A percentile compares a stretch with the other conserved stretches of the same genome.
phyloP scores from a whole-genome alignment of 2,888 invertebrate species.

The Hedychridium roseum region DNA sequence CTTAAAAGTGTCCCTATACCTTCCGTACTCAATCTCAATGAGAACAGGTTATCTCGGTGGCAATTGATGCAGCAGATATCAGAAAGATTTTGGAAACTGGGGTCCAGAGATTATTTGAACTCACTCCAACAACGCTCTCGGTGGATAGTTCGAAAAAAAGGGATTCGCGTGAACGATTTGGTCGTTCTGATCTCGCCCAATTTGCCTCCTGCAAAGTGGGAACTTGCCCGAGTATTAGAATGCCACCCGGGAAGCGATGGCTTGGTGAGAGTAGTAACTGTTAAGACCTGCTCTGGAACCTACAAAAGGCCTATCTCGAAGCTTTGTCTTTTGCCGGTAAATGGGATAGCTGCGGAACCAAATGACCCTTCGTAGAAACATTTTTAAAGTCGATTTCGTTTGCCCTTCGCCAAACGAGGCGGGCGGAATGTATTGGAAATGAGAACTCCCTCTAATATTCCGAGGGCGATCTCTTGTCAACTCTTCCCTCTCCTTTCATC shows the following conservation, averaged over 20 bases:
- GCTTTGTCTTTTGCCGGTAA: not conserved
- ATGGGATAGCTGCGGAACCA: not conserved
- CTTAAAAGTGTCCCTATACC: not conserved
- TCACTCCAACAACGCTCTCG: not conserved
- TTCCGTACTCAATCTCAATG: not conserved
- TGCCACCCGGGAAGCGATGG: not conserved
- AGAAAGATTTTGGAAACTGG: not conserved
- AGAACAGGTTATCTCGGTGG: not conserved
- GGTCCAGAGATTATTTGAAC: not conserved
- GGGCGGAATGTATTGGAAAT: not conserved
- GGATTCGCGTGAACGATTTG: not conserved
- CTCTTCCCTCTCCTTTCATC: too few relatives aligned
- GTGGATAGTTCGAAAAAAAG: not conserved
- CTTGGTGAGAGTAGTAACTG: too few relatives aligned
- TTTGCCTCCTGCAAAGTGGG: too few relatives aligned
- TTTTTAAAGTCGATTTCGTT: not conserved
- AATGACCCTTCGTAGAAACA: not conserved
- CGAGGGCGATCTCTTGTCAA: too few relatives aligned
- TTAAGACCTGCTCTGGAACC: not conserved
- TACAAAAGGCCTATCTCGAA: not conserved
- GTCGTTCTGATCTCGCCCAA: too few relatives aligned
- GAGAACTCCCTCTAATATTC: too few relatives aligned
- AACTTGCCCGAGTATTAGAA: not conserved
- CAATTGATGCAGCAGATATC: not conserved
- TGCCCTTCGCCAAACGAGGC: not conserved